phyloP scores from a whole-genome alignment of 2,888 invertebrate genomes.

The Caenorhabditis wallacei region DNA sequence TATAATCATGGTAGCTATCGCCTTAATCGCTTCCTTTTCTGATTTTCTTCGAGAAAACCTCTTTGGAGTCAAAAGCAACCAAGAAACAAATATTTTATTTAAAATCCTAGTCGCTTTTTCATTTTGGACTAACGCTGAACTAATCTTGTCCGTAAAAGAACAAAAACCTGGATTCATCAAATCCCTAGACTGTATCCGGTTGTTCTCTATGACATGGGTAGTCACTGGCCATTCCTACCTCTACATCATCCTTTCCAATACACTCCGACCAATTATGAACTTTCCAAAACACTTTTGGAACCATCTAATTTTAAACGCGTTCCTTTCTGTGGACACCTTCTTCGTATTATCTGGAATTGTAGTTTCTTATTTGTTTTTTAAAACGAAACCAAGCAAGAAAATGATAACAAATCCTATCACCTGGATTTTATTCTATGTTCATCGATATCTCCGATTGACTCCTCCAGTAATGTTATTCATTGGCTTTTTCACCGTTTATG shows the following conservation, averaged over 20 bases:
- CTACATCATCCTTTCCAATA: constrained; percentile 23
- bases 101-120: constrained; percentile 57
- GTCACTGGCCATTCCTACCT: constrained; percentile 63
- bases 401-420: constrained; percentile 56
- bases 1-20: constrained; percentile 28
- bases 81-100: constrained; percentile 9
- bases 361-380: constrained; percentile 74
- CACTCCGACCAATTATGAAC: constrained; percentile 3
- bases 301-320: constrained; percentile 61
- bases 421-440: constrained; percentile 77
- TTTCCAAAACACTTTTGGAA: constrained; percentile 38
- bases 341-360: constrained; percentile 75
- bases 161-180: constrained; percentile 68
- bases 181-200: constrained; percentile 71
- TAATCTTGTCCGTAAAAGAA: constrained; percentile 43
- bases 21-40: constrained; percentile 7
- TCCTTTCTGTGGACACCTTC: constrained; percentile 75
- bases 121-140: constrained; percentile 59
- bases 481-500: constrained; percentile 60
- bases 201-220: constrained; percentile 75
- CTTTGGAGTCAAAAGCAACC: constrained; percentile 7
- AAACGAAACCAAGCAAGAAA: constrained; percentile 22
- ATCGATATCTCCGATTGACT: constrained; percentile 68
- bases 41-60: constrained; percentile 35
- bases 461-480: constrained; percentile 66